These are phyloP conservation scores for Alectoris magna DNA, from an alignment of 2,797 vertebrate species.

Conservation along the genomic window DNA sequence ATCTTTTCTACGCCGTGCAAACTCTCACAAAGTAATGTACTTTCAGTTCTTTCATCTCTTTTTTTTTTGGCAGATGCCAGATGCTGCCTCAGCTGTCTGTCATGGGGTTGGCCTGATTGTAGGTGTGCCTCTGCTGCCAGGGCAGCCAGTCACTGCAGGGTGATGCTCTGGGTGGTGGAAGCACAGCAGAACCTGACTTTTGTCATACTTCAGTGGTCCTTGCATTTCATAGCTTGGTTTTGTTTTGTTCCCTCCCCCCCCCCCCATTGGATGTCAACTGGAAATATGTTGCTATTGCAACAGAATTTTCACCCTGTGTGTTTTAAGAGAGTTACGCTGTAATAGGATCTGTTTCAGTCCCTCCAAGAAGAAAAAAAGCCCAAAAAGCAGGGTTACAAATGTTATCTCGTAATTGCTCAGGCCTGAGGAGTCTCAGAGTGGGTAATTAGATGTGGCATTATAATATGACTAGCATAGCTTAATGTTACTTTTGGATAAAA, in stretches of 20 bases:
- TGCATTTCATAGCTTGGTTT: background rate
- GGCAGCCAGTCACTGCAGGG: rapidly evolving
- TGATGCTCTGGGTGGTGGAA: rapidly evolving
- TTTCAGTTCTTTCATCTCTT: background rate
- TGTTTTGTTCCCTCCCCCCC: background rate
- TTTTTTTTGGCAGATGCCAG: background rate
- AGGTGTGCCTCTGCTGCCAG: background rate
- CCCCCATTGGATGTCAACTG: background rate
- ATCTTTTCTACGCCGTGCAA: rapidly evolving
- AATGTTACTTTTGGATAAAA: background rate
- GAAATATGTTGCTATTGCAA: background rate
- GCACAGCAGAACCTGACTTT: rapidly evolving
- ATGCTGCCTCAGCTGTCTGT: background rate
- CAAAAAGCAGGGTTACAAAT: rapidly evolving
- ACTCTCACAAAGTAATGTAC: background rate
- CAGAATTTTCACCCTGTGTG: rapidly evolving
- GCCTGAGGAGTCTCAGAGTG: background rate
- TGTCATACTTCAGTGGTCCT: background rate
- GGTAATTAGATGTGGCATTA: background rate
- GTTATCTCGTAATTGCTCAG: background rate
- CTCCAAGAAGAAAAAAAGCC: background rate
- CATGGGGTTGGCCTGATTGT: background rate
- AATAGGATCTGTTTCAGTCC: background rate
- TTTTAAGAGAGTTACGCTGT: background rate
- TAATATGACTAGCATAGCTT: background rate